Base-by-base conservation (phyloP, 2,888 invertebrate species). In the Galerucella nymphaeae region DNA sequence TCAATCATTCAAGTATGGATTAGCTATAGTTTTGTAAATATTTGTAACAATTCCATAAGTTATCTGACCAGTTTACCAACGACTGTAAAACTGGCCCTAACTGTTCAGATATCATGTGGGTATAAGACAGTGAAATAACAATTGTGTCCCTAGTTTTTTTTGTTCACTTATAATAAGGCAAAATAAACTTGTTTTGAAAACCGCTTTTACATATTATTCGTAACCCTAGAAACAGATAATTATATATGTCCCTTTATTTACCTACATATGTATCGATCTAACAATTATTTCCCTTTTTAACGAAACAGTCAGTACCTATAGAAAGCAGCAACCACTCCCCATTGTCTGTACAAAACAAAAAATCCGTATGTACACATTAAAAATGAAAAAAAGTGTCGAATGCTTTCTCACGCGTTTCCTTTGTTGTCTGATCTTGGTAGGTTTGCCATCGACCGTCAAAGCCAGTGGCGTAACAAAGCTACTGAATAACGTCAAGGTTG, bases 401-500 rank as follows among this genome's bases (percentile, higher is more conserved):
- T 71, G 61, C 59, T 55, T 71, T 71, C 71, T 71, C 71, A 71
- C 71, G 66, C 71, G 66, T 71, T 71, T 18, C 16, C 71, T 71
- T 71, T 71, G 71, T 71, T 71, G 71, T 71, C 71, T 71, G 68
- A 62, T 62, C 61, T 62, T 62, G 61, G 41, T 62, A 50, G 61
- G 59, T 61, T 68, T 45, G n/a, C 50, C 65, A 65, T 50, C 65
- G 65, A 65, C 65, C 65, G 65, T 65, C 55, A 53, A 53, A 65
- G 4, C 53, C 61, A 62, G 61, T 62, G 42, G 61, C 61, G 61
- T n/a, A 53, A 4, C 53, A 14, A 18, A 8, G 53, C 16, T 53
- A 18, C n/a, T 16, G 0, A n/a, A n/a, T n/a, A n/a, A n/a, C n/a
- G n/a, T n/a, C n/a, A n/a, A 8, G 42, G 1, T 42, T 4, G 1